Conservation (phyloP, 2,888 invertebrate species). For the Zygogramma bicolorata region DNA sequence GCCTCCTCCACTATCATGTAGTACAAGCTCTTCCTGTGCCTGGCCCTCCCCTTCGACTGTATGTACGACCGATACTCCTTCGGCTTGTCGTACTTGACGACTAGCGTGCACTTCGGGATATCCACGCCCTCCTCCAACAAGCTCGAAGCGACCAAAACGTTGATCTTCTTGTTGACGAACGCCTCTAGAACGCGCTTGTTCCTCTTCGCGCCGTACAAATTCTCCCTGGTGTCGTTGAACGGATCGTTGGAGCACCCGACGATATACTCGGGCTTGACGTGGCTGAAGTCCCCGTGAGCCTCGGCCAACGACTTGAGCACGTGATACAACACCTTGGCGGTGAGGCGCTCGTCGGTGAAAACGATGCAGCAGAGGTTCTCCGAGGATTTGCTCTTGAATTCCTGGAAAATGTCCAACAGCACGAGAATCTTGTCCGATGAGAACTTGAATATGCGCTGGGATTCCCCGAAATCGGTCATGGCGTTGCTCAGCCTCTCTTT, state of each 20-base stretch:
- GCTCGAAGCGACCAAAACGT: constrained; percentile 80
- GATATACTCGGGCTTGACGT: constrained; percentile 78
- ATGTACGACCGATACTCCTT: constrained; percentile 84
- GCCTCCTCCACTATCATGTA: constrained; percentile 68
- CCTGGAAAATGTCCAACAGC: constrained; percentile 73
- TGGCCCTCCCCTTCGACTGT: constrained; percentile 91
- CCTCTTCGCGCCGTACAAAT: constrained; percentile 66
- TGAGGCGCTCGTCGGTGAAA: constrained; percentile 80
- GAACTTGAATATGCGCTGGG: constrained; percentile 69
- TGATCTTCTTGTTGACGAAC: constrained; percentile 73
- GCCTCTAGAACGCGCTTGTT: constrained; percentile 65
- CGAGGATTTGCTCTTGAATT: constrained; percentile 67
- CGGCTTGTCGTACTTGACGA: constrained; percentile 80
- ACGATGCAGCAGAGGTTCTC: constrained; percentile 76
- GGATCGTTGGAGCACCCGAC: constrained; percentile 77
- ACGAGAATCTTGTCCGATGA: constrained; percentile 73
- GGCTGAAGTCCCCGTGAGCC: constrained; percentile 68
- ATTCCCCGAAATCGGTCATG: constrained; percentile 68
- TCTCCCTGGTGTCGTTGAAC: constrained; percentile 71
- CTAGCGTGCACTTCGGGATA: constrained; percentile 83
- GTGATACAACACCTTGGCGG: constrained; percentile 81
- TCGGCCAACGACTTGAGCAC: constrained; percentile 71
- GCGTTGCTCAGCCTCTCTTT: constrained; percentile 69
- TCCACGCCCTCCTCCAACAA: constrained; percentile 94
- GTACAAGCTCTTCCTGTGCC: constrained; percentile 74